A percentile compares a stretch with the other conserved stretches of the same genome.
These are phyloP conservation scores for Fistularia commersonii DNA, from an alignment of 2,797 vertebrate species.

Conservation along the genomic window DNA sequence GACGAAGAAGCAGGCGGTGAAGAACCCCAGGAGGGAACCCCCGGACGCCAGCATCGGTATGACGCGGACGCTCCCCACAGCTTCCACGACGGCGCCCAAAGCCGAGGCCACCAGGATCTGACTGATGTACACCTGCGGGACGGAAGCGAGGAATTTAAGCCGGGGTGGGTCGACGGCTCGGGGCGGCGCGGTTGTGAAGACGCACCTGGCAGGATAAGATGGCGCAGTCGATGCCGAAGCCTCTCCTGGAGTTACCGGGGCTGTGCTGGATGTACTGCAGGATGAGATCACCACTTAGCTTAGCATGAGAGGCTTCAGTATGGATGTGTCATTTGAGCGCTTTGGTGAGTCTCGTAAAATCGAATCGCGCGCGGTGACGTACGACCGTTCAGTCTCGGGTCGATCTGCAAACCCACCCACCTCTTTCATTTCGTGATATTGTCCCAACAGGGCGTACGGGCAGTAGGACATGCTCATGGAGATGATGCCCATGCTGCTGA, in stretches of 20 bases:
- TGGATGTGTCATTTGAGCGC: no score
- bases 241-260: conserved; percentile 89
- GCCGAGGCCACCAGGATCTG: conserved; percentile 95
- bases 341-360: no score
- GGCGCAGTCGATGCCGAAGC: conserved; percentile 97
- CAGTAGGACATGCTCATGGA: conserved; percentile 99
- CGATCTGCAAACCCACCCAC: no score
- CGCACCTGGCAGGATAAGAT: conserved; percentile 93
- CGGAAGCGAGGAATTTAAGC: neutral
- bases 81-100: conserved; percentile 85
- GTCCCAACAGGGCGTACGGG: conserved; percentile 93
- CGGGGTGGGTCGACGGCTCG: neutral
- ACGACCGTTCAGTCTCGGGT: no score
- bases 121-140: conserved; percentile 91
- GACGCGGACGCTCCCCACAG: conserved; percentile 82
- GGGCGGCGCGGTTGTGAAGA: conserved; percentile 14
- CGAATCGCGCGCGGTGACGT: no score
- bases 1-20: conserved; percentile 90
- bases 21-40: conserved; percentile 90
- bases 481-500: conserved; percentile 96
- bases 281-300: neutral
- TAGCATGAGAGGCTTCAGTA: neutral
- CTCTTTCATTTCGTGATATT: conserved; percentile 95
- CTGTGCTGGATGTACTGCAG: conserved; percentile 92
- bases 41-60: conserved; percentile 92